phyloP scores from a whole-genome alignment of 2,888 invertebrate species.

The Pterostichus niger region DNA sequence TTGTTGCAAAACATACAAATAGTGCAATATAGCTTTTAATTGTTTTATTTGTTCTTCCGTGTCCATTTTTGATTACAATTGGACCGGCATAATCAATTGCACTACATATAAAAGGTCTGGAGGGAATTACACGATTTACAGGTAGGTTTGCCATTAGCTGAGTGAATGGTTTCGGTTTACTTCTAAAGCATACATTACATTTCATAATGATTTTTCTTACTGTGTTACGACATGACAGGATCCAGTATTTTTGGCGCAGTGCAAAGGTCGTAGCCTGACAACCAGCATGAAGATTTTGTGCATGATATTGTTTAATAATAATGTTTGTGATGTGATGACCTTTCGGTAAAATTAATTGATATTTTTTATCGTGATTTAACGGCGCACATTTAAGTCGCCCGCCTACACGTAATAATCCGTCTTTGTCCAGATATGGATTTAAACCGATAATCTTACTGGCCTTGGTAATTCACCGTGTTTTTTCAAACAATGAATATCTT shows the following conservation, averaged over 20 bases:
- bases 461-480: not conserved
- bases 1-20: conserved; percentile 37
- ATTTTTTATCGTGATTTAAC: not conserved
- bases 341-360: conserved; percentile 26
- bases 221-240: not conserved
- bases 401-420: conserved; percentile 13
- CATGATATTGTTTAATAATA: conserved; percentile 5
- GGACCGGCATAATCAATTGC: conserved; percentile 38
- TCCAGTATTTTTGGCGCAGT: conserved; percentile 27
- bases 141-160: conserved; percentile 39
- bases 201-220: not conserved
- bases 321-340: conserved; percentile 14
- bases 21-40: conserved; percentile 3
- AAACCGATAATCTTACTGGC: not conserved
- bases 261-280: not conserved
- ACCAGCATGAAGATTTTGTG: conserved; percentile 1
- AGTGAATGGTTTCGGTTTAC: not conserved
- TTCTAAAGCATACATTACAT: conserved; percentile 32
- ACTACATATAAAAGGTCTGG: not conserved
- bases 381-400: not conserved
- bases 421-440: conserved; percentile 30
- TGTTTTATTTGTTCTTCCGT: not conserved
- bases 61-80: conserved; percentile 22
- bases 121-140: not conserved
- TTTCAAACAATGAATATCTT: not conserved